Base-by-base conservation (phyloP, 2,888 invertebrate genomes). In the Phalera bucephala region DNA sequence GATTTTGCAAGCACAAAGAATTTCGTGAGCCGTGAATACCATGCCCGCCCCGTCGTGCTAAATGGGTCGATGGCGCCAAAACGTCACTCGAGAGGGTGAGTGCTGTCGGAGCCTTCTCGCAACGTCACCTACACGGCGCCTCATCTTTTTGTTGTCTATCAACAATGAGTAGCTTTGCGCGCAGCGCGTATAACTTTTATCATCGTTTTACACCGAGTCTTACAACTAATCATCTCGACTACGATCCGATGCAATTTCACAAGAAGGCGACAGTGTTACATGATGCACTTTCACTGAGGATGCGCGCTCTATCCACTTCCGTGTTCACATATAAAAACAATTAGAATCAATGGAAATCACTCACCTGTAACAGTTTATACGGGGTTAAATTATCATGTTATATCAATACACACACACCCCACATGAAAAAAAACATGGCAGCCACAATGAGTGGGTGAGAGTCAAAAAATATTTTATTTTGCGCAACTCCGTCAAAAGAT, bases 361-460 rank as follows among this genome's bases (percentile, higher is more conserved):
- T 88, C 69, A 90, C 89, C 85, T 80, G 79, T 80, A 76, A 64
- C 64, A 77, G 69, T 83, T 69, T 77, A 73, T 73, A 74, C 71
- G 84, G 83, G 83, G 81, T 81, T 86, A 78, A 14, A 82, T 70
- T 78, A 79, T 71, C 88, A 88, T 88, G 80, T 72, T 81, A 82
- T 68, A 76, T 77, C 73, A 78, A 79, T 73, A 83, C 77, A 86
- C 83, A 85, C 80, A 85, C 87, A 93, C 92, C 93, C 93, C 93
- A 92, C 92, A 92, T 91, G 91, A 91, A 93, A 91, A 92, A 93
- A 93, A 94, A 94, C 94, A 94, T 94, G 94, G 94, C 94, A 93
- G 92, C 85, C 87, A 72, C 72, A 76, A 77, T 71, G 71, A 82
- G 74, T 71, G 77, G 86, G 80, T 75, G 78, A 78, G 80, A 83